A percentile compares a stretch with the other conserved stretches of the same genome.
Evolutionary conservation across 2,888 invertebrate genomes (phyloP).

Genomic region (Cerastis leucographa): DNA sequence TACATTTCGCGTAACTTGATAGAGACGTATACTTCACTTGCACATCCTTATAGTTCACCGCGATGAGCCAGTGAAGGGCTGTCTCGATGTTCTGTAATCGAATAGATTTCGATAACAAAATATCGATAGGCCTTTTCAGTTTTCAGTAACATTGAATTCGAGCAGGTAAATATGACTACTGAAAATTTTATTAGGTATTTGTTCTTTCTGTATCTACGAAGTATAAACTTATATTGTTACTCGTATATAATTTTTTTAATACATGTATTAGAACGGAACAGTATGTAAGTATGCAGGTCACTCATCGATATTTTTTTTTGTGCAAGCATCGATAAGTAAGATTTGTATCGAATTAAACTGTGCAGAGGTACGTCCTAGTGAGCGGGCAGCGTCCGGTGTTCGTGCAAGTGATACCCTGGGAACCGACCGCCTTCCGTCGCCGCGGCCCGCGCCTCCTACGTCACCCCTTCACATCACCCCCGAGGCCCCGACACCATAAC

Average conservation of each 20-base stretch:
- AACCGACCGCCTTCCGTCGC: slow-evolving; percentile 85
- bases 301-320: neutral
- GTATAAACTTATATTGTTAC: neutral
- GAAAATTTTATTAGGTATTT: neutral
- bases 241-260: neutral
- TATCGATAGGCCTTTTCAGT: neutral
- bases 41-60: slow-evolving; percentile 83
- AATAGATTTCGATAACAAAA: slow-evolving; percentile 1
- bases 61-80: slow-evolving; percentile 69
- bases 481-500: slow-evolving; percentile 75
- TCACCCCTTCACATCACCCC: slow-evolving; percentile 74
- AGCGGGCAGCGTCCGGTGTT: slow-evolving; percentile 85
- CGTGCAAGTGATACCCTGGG: slow-evolving; percentile 89
- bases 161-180: neutral
- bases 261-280: neutral
- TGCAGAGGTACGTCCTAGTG: slow-evolving; percentile 57
- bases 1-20: slow-evolving; percentile 90
- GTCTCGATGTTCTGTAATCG: slow-evolving; percentile 66
- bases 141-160: neutral
- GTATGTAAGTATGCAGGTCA: neutral
- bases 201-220: neutral
- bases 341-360: slow-evolving; percentile 59
- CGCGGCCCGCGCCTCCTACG: slow-evolving; percentile 58
- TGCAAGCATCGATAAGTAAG: slow-evolving; percentile 60
- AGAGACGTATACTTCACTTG: slow-evolving; percentile 80